A percentile compares a stretch with the other conserved stretches of the same genome.
phyloP scores from a whole-genome alignment of 2,797 vertebrate genomes.

The Mormyrus proboscirostris region DNA sequence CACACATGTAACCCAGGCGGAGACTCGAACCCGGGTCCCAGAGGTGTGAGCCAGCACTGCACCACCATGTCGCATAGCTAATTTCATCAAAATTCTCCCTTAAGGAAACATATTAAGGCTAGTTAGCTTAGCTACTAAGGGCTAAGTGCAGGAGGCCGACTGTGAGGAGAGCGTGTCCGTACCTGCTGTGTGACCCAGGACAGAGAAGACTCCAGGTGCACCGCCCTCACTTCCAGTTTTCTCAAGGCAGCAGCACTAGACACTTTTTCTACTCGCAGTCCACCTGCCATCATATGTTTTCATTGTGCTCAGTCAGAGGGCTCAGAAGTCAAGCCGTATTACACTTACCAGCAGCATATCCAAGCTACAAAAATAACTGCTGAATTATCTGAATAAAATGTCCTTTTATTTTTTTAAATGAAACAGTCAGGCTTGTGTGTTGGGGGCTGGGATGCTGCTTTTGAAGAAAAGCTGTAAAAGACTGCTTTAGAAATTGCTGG shows the following conservation, averaged over 20 bases:
- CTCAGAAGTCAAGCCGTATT: not conserved
- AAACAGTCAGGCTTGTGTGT: not conserved
- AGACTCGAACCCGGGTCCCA: no score
- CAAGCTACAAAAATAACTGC: not conserved
- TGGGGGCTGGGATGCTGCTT: not conserved
- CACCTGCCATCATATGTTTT: constrained; percentile 41
- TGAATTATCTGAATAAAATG: not conserved
- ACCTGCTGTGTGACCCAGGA: constrained; percentile 61
- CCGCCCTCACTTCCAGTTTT: constrained; percentile 46
- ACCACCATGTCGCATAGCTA: no score
- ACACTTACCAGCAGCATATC: not conserved
- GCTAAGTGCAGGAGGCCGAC: not conserved
- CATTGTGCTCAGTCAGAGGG: not conserved
- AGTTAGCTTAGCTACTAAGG: not conserved
- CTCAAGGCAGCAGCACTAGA: constrained; percentile 31
- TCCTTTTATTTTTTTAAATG: not conserved
- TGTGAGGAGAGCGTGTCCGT: constrained; percentile 16
- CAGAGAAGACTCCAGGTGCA: constrained; percentile 45
- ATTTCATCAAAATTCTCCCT: not conserved
- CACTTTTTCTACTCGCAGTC: constrained; percentile 34
- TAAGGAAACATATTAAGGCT: not conserved
- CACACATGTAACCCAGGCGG: no score
- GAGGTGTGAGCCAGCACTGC: no score
- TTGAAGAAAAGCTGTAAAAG: not conserved
- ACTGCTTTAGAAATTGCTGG: not conserved